phyloP scores from a whole-genome alignment of 2,113 vertebrate species.

The Takifugu flavidus region DNA sequence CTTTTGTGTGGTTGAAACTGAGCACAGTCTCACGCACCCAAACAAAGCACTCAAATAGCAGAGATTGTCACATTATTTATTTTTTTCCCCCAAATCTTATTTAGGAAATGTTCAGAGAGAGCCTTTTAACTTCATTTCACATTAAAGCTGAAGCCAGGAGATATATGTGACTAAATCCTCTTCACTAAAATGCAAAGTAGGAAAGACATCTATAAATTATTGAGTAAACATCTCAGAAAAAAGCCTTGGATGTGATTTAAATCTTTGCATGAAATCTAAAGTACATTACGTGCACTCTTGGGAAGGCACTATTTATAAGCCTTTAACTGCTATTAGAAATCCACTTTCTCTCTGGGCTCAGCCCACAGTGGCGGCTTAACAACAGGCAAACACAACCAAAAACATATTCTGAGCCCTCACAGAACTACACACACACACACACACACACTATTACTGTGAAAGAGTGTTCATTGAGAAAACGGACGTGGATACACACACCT shows the following conservation, averaged over 20 bases:
- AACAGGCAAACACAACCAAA: slow-evolving; percentile 19
- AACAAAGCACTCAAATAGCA: too few relatives aligned
- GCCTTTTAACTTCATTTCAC: neutral
- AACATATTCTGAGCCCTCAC: slow-evolving; percentile 8
- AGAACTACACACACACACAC: neutral
- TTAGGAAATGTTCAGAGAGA: too few relatives aligned
- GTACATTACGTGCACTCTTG: slow-evolving; percentile 31
- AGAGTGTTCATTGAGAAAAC: neutral
- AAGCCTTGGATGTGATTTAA: slow-evolving; percentile 45
- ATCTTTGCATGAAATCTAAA: slow-evolving; percentile 45
- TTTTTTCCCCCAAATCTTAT: too few relatives aligned
- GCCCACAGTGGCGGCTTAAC: slow-evolving; percentile 13
- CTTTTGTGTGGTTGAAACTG: too few relatives aligned
- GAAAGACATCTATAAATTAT: slow-evolving; percentile 49
- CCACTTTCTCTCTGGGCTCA: slow-evolving; percentile 15
- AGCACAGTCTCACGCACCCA: too few relatives aligned
- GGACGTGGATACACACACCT: neutral
- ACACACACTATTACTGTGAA: neutral
- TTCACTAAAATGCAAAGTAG: neutral
- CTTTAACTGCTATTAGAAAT: slow-evolving; percentile 42
- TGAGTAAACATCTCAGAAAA: slow-evolving; percentile 33
- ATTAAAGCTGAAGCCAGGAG: slow-evolving; percentile 5
- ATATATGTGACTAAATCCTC: slow-evolving; percentile 18
- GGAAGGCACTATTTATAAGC: slow-evolving; percentile 27
- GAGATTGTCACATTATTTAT: too few relatives aligned